Base-by-base conservation (phyloP, 2,113 vertebrate genomes). In the Xiphophorus couchianus region DNA sequence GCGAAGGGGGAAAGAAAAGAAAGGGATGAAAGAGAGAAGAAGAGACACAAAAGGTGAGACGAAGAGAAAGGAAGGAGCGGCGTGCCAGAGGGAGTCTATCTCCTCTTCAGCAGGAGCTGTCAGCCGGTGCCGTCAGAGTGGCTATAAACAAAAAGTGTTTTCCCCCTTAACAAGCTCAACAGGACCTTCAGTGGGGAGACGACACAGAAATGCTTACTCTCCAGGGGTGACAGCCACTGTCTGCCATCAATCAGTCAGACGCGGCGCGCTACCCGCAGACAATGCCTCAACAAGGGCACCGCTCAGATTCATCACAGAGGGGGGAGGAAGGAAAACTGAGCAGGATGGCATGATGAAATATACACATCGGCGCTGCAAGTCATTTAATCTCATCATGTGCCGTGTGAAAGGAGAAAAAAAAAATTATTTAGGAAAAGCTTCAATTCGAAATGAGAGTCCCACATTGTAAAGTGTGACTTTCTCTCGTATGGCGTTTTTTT, bases 91-190 rank as follows among this genome's bases (percentile, higher is more conserved):
- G 82, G 84, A 85, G 80, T 81, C 89, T 84, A 83, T 83, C 89
- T 88, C 85, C 82, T 90, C 83, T 90, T 86, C 90, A 91, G 88
- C 84, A 78, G 88, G 86, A 92, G 85, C 90, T 91, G 90, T 92
- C 90, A 90, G 78, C 85, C 19, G 27, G n/a, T 76, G 86, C 89
- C 81, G 83, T 90, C 92, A 91, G 82, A 92, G 88, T 74, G 85
- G 84, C 89, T 87, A 88, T 91, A 92, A 92, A 93, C 91, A 93
- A 93, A 91, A 89, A 88, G 86, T 89, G 88, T 90, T 91, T 90
- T 93, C 89, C 91, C 79, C 91, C 88, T 90, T 94, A 94, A 94
- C 93, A 93, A 94, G 93, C 92, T 93, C 92, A 89, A 91, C 93
- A 92, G 89, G 92, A 88, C 93, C 90, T 91, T 93, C 86, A 86